phyloP scores from a whole-genome alignment of 2,888 invertebrate genomes.

The Drosophila recens region DNA sequence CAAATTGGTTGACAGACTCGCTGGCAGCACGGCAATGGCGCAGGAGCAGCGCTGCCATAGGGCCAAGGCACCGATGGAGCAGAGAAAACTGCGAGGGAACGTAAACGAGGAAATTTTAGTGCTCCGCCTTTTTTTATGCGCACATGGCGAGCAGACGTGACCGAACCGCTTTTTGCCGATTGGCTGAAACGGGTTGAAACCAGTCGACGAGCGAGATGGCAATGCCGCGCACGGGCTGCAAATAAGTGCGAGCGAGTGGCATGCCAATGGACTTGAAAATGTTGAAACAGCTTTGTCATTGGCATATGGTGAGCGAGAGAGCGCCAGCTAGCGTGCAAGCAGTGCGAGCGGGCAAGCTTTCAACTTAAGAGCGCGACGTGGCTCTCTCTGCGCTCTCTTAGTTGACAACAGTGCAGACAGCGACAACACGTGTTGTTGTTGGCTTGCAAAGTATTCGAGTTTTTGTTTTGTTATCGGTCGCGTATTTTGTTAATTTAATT shows the following conservation, averaged over 20 bases:
- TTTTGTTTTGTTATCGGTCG: constrained; percentile 58
- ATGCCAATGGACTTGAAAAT: constrained; percentile 28
- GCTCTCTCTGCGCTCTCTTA: constrained; percentile 48
- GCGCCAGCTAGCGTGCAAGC: constrained; percentile 4
- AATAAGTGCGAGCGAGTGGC: constrained; percentile 51
- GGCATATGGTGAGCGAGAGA: constrained; percentile 47
- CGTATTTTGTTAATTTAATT: constrained; percentile 79
- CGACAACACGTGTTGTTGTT: constrained; percentile 63
- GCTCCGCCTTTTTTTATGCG: constrained; percentile 74
- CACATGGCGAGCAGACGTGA: constrained; percentile 52
- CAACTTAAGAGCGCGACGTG: constrained; percentile 46
- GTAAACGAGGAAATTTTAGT: constrained; percentile 35
- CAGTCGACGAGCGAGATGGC: constrained; percentile 68
- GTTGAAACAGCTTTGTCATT: constrained; percentile 38
- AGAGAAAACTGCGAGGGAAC: constrained; percentile 4
- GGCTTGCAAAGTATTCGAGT: constrained; percentile 54
- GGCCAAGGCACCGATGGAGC: constrained; percentile 30
- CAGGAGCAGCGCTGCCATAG: constrained; percentile 51
- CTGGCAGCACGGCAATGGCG: constrained; percentile 65
- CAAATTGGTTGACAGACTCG: constrained; percentile 79
- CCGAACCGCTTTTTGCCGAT: constrained; percentile 73
- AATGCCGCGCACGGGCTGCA: constrained; percentile 19
- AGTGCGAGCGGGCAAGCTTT: constrained; percentile 44
- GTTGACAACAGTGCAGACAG: constrained; percentile 41
- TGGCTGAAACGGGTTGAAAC: constrained; percentile 68